Base-by-base conservation (phyloP, 2,797 vertebrate genomes). In the Lithobates sylvaticus region DNA sequence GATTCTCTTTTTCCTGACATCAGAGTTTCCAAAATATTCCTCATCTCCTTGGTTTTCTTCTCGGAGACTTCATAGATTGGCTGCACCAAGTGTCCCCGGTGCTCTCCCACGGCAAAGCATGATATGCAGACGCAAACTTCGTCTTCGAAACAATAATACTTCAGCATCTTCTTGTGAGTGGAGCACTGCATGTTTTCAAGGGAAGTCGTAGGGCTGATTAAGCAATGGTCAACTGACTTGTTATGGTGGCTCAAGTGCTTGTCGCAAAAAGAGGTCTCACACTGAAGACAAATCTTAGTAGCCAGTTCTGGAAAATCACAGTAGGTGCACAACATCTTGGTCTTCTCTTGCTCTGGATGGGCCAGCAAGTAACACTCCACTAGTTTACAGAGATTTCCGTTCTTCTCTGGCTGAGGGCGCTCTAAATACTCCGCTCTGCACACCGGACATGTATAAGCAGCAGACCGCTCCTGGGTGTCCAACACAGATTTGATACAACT, bases 211-310 rank as follows among this genome's bases (percentile, higher is more conserved):
- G 76, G 76, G 6, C 67, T 34, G 2, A 1, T 92, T 92, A 68
- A 0, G 0, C 82, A 1, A 65, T 95, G 94, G 0, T 5, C 0
- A 39, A 92, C 90, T 79, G 88, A 92, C 74, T 93, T 91, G 0
- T 90, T 85, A 85, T 95, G 95, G 29, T 18, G 88, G 82, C 92
- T 90, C 2, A 95, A 89, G 86, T 95, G 94, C 21, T 91, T 88
- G 23, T 86, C 81, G 75, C 94, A 95, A 75, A 95, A 70, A 0
- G 93, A 93, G 83, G 91, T 93, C 77, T 95, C 92, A 7, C 95
- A 95, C 78, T 89, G 92, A 78, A 94, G 89, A 77, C 95, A 96
- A 23, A 89, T 92, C 88, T 93, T 95, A 81, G 90, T 91, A 0
- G 94, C 94, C 0, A n/a, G 44, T 2, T 39, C 29, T 10, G 13